phyloP scores from a whole-genome alignment of 2,888 invertebrate species.

The Nemurella pictetii region DNA sequence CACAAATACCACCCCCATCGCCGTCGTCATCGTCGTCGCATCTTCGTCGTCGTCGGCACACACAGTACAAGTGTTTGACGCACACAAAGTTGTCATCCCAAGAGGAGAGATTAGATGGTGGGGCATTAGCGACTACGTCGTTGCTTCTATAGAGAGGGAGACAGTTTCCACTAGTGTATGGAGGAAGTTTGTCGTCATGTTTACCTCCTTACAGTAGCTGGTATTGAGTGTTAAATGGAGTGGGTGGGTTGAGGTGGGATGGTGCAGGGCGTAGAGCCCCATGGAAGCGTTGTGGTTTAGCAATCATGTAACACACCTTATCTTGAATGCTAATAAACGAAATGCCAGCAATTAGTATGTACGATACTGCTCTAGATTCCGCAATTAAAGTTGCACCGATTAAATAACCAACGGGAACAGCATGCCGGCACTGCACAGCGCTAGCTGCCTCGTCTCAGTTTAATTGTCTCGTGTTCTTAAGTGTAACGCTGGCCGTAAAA shows the following conservation, averaged over 20 bases:
- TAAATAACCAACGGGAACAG: not conserved
- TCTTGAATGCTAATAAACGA: not conserved
- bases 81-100: not conserved
- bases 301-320: not conserved
- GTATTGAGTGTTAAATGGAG: constrained; percentile 19
- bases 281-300: not conserved
- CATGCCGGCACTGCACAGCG: not conserved
- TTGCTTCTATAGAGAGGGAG: not conserved
- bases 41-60: not conserved
- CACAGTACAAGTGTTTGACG: not conserved
- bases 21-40: not conserved
- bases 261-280: not conserved
- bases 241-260: not conserved
- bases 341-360: not conserved
- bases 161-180: not conserved
- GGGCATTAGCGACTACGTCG: not conserved
- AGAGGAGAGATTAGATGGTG: not conserved
- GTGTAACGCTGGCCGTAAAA: not conserved
- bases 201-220: not conserved
- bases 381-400: not conserved
- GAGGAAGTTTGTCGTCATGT: not conserved
- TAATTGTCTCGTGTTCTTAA: not conserved
- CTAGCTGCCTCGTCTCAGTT: not conserved
- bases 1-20: not conserved
- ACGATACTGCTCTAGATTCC: not conserved